Evolutionary conservation across 2,113 vertebrate genomes (phyloP), one percentile per base, ranked within the genome.

Genomic region (Lagenorhynchus albirostris): DNA sequence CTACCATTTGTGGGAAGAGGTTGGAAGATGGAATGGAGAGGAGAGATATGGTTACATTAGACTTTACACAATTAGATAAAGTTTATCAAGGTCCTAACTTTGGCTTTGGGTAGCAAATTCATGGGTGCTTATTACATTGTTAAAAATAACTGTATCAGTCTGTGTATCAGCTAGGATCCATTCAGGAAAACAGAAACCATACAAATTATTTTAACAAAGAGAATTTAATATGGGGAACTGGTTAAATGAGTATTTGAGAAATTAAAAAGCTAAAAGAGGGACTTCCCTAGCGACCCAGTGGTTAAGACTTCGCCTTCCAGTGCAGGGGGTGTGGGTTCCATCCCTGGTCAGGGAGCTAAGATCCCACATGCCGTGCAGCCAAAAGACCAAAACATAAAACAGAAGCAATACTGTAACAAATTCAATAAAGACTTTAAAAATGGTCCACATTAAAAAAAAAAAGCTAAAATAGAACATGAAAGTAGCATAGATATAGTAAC

Each of bases 201-300:
- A 60, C 5, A 26, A 89, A 62, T 68, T 60, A 94, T 83, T 83
- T 95, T 86, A 93, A 91, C 29, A 93, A 23, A 93, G 36, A 92
- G 10, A 67, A 55, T 91, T 81, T 88, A 90, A 70, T 47, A 41
- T 60, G 76, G 5, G 8, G 23, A 90, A 50, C 38, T 93, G 5
- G 6, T 86, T 94, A 71, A 36, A 70, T 92, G 63, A 55, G 14
- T 86, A 92, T 90, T 60, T 87, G 33, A 76, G 8, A 17, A 77
- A 91, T 65, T 80, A 53, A 90, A 92, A 86, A 86, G 25, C 50
- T 71, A 58, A 79, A 55, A 58, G 7, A 90, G 50, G 50, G 50
- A 53, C 15, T 17, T 53, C 50, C 50, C 50, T 53, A 18, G 53
- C 15, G 0, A 5, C 53, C 53, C 53, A 53, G 53, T 18, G 53